Percentiles rank a stretch among this genome's conserved stretches.
These are phyloP conservation scores for Blomia tropicalis DNA, from an alignment of 2,888 invertebrate genomes.

Conservation along the genomic window DNA sequence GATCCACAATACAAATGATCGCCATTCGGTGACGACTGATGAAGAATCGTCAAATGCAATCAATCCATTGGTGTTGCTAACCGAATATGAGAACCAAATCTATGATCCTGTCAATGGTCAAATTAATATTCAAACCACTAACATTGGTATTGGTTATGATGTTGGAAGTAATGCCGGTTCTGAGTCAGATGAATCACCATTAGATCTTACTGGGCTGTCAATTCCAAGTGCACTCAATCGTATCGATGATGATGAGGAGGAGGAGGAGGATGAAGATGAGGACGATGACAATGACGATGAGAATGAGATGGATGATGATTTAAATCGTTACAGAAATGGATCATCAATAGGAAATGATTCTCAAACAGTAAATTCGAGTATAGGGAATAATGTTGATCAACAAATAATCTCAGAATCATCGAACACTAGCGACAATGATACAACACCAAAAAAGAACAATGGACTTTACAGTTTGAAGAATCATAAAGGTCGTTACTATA, in stretches of 20 bases:
- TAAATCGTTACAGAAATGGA: neutral
- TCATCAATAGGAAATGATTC: neutral
- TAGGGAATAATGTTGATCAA: neutral
- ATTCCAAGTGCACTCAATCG: neutral
- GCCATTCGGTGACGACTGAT: neutral
- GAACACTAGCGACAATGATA: neutral
- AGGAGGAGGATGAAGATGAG: neutral
- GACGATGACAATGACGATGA: neutral
- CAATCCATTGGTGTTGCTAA: conserved; percentile 5
- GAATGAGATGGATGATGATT: neutral
- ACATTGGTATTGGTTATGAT: too few species aligned
- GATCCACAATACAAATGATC: neutral
- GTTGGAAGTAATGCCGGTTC: neutral
- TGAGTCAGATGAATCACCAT: neutral
- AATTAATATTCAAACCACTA: neutral
- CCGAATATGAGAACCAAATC: conserved; percentile 5
- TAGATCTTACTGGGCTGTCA: neutral
- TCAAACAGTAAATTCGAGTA: neutral
- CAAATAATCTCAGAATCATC: neutral
- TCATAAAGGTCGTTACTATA: conserved; percentile 11
- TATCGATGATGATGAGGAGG: neutral
- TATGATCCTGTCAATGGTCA: neutral
- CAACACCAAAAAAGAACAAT: neutral
- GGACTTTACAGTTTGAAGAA: conserved; percentile 21
- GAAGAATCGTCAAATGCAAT: neutral